Evolutionary conservation across 64 coral and sea anemone genomes (phyloP).

Genomic region (Cladopsammia gracilis): DNA sequence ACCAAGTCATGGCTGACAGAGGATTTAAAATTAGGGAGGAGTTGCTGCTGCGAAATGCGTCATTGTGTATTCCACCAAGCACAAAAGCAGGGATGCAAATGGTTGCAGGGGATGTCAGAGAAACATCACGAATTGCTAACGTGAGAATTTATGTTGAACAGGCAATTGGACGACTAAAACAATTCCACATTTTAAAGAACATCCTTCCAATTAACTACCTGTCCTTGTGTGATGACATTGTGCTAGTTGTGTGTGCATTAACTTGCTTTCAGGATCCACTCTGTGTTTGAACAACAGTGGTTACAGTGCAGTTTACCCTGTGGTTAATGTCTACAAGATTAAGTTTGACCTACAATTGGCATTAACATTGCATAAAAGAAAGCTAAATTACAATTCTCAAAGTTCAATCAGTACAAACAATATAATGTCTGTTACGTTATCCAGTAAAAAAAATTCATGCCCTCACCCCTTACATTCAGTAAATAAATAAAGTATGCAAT

Average conservation of each 20-base stretch:
- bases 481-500: slow-evolving; percentile 3
- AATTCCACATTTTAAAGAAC: slow-evolving; percentile 25
- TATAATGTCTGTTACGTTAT: neutral
- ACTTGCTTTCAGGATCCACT: slow-evolving; percentile 41
- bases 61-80: slow-evolving; percentile 56
- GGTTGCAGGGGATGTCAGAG: slow-evolving; percentile 39
- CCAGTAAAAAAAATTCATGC: neutral
- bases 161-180: slow-evolving; percentile 54
- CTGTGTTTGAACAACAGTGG: slow-evolving; percentile 19
- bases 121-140: slow-evolving; percentile 58
- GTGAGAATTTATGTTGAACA: slow-evolving; percentile 48
- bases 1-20: slow-evolving; percentile 58
- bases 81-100: slow-evolving; percentile 53
- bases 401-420: slow-evolving; percentile 3
- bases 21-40: slow-evolving; percentile 72
- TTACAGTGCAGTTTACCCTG: neutral
- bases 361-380: neutral
- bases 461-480: neutral
- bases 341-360: neutral
- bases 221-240: slow-evolving; percentile 53
- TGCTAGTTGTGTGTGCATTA: slow-evolving; percentile 30
- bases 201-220: slow-evolving; percentile 18
- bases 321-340: neutral
- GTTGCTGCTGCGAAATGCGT: slow-evolving; percentile 36
- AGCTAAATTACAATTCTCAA: neutral